These are phyloP conservation scores for Delphinus delphis DNA, from an alignment of 2,113 vertebrate genomes.

Conservation along the genomic window DNA sequence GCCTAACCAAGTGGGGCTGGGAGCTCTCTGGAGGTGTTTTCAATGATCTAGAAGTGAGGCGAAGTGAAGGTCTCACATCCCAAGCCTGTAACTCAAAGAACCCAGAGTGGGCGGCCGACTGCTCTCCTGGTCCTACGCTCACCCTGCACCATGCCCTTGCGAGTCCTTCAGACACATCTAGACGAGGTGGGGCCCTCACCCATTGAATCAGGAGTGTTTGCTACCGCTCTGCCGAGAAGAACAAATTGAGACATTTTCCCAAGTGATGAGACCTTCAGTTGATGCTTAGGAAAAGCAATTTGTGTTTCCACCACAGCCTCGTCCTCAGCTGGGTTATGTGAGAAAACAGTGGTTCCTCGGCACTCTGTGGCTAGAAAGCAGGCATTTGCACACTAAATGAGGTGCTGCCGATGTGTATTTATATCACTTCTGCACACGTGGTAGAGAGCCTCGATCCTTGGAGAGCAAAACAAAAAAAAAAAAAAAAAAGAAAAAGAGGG, in stretches of 20 bases:
- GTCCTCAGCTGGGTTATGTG: rapidly evolving
- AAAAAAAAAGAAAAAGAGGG: background rate
- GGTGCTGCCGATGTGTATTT: slow-evolving; percentile 64
- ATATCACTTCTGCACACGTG: background rate
- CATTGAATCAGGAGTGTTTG: background rate
- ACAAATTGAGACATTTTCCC: slow-evolving; percentile 70
- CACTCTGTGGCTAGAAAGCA: slow-evolving; percentile 65
- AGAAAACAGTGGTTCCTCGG: slow-evolving; percentile 13
- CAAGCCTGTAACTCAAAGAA: background rate
- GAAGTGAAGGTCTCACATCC: background rate
- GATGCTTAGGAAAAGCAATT: slow-evolving; percentile 42
- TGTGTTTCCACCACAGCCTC: rapidly evolving
- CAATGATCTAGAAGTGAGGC: background rate
- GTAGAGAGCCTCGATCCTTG: slow-evolving; percentile 73
- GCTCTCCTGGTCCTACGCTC: too few relatives aligned
- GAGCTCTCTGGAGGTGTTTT: background rate
- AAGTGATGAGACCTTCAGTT: slow-evolving; percentile 62
- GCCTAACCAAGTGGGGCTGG: rapidly evolving
- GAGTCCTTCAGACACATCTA: slow-evolving; percentile 20
- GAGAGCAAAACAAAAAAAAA: background rate
- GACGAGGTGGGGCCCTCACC: background rate
- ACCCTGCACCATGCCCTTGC: background rate
- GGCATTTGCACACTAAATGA: slow-evolving; percentile 73
- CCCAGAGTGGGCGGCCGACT: rapidly evolving
- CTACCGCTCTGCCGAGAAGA: slow-evolving; percentile 36